phyloP scores from a whole-genome alignment of 2,888 invertebrate species.

The Andrena trimmerana region DNA sequence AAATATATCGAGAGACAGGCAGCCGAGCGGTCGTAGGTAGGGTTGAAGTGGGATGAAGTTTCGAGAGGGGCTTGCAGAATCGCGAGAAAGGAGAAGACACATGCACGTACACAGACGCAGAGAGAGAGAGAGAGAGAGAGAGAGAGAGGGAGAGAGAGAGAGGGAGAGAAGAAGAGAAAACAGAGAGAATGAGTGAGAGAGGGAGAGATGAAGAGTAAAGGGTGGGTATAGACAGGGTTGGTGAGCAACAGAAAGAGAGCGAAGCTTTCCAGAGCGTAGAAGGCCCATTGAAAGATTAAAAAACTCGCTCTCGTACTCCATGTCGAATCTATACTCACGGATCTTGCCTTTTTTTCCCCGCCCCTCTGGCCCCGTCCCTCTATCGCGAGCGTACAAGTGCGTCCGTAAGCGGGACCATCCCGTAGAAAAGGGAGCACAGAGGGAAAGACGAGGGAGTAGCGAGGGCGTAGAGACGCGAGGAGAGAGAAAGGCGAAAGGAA shows the following conservation, averaged over 20 bases:
- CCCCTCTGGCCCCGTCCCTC: neutral
- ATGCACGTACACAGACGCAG: neutral
- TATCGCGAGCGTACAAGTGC: conserved; percentile 56
- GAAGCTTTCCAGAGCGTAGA: conserved; percentile 66
- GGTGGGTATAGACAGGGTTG: neutral
- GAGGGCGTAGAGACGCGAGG: conserved; percentile 6
- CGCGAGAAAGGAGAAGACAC: conserved; percentile 42
- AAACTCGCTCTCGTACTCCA: conserved; percentile 74
- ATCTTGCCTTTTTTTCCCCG: conserved; percentile 37
- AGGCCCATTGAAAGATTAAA: conserved; percentile 79
- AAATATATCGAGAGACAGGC: conserved; percentile 78
- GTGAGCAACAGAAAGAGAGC: conserved; percentile 29
- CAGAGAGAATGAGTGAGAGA: conserved; percentile 16
- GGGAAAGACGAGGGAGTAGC: neutral
- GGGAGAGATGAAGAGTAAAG: conserved; percentile 9
- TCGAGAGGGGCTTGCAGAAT: conserved; percentile 69
- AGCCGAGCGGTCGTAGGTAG: conserved; percentile 60
- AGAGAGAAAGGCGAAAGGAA: conserved; percentile 34
- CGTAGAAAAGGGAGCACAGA: conserved; percentile 47
- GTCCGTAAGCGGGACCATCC: conserved; percentile 69
- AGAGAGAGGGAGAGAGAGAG: neutral
- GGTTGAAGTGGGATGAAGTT: conserved; percentile 72
- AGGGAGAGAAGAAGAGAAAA: neutral
- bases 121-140: conserved; percentile 6
- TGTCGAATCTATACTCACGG: conserved; percentile 72